Conservation (phyloP, 2,888 invertebrate genomes). For the Phaonia tiefii region DNA sequence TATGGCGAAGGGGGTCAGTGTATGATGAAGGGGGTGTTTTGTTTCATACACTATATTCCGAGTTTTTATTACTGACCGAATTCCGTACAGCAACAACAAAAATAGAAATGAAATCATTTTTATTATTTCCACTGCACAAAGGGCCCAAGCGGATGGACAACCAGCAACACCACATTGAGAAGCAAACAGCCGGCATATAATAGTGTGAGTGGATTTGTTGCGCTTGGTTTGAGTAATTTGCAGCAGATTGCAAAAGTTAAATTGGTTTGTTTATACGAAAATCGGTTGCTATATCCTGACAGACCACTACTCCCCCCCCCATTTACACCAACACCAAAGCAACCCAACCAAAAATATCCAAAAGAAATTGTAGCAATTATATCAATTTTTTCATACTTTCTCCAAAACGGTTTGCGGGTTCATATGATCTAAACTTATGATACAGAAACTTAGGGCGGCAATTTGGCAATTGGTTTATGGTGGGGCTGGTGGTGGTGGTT, state of each 20-base stretch:
- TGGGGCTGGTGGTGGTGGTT: not conserved
- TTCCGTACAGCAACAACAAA: slow-evolving; percentile 5
- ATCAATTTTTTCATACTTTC: slow-evolving; percentile 21
- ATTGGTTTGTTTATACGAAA: slow-evolving; percentile 71
- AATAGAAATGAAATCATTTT: slow-evolving; percentile 19
- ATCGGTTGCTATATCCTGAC: slow-evolving; percentile 35
- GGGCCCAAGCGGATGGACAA: slow-evolving; percentile 7
- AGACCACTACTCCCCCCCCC: slow-evolving; percentile 56
- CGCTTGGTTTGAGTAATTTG: slow-evolving; percentile 71
- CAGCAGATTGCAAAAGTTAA: slow-evolving; percentile 78
- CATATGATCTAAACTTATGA: not conserved
- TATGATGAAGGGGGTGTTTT: slow-evolving; percentile 13
- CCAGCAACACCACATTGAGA: not conserved
- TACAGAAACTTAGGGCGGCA: not conserved
- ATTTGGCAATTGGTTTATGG: not conserved
- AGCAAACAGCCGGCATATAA: not conserved
- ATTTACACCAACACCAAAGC: no score
- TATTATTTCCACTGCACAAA: slow-evolving; percentile 28
- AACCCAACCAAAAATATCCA: not conserved
- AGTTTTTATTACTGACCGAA: slow-evolving; percentile 37
- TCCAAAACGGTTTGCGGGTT: not conserved
- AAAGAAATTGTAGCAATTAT: not conserved
- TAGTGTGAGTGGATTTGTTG: slow-evolving; percentile 59
- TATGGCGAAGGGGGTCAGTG: not conserved
- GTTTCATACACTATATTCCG: slow-evolving; percentile 18